phyloP scores from a whole-genome alignment of 2,888 invertebrate genomes.

The Morpho helenor region DNA sequence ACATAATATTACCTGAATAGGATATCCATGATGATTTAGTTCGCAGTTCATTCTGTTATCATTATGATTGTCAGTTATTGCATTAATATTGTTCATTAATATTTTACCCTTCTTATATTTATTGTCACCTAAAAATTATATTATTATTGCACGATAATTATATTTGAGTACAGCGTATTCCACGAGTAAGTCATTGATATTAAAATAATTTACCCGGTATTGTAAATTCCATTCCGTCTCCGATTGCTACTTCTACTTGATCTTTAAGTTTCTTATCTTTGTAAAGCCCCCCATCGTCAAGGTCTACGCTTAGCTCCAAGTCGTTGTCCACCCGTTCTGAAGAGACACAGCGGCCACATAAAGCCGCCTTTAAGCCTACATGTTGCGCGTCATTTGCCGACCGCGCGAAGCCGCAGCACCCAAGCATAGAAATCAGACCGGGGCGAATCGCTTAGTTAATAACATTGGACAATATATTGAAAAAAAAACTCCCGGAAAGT shows the following conservation, averaged over 20 bases:
- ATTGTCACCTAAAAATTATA: constrained; percentile 81
- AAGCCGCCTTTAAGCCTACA: constrained; percentile 78
- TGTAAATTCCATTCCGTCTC: constrained; percentile 95
- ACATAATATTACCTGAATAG: constrained; percentile 67
- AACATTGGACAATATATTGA: constrained; percentile 7
- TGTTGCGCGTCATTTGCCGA: constrained; percentile 45
- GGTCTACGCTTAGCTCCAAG: constrained; percentile 81
- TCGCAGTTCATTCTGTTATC: constrained; percentile 88
- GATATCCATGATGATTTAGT: constrained; percentile 85
- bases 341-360: constrained; percentile 83
- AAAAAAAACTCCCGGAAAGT: constrained; percentile 6
- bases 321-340: constrained; percentile 83
- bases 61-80: constrained; percentile 86
- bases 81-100: constrained; percentile 90
- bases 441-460: constrained; percentile 33
- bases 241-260: constrained; percentile 93
- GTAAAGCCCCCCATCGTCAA: constrained; percentile 91
- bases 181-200: no score
- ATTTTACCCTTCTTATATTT: constrained; percentile 91
- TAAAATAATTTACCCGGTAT: constrained; percentile 84
- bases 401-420: constrained; percentile 54
- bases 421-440: constrained; percentile 79
- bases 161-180: no score
- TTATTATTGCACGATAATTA: not conserved
- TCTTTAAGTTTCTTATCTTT: constrained; percentile 94